phyloP scores from a whole-genome alignment of 2,113 vertebrate genomes.

The Engystomops pustulosus region DNA sequence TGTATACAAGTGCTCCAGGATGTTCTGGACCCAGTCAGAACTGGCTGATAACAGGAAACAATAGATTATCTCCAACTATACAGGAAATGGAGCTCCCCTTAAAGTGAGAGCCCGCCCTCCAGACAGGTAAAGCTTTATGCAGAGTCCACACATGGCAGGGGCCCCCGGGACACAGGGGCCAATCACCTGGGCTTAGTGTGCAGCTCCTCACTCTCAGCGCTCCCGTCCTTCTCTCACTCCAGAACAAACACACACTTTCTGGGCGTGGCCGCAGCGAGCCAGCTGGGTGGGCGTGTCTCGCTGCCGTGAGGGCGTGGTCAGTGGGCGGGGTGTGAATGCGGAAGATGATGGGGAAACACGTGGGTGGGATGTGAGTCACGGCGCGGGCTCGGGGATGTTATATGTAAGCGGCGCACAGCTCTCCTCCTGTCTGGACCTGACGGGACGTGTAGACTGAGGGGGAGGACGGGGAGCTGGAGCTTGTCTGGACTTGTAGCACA shows the following conservation, averaged over 20 bases:
- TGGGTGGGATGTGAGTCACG: conserved; percentile 33
- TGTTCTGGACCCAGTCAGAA: too few species aligned
- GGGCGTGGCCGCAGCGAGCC: conserved; percentile 14
- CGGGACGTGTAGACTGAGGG: neutral
- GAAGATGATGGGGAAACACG: conserved; percentile 25
- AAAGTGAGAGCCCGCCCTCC: neutral
- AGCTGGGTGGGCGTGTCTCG: conserved; percentile 40
- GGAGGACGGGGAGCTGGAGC: neutral
- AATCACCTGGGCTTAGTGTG: conserved; percentile 29
- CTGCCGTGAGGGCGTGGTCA: neutral
- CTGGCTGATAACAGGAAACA: neutral
- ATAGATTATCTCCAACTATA: neutral
- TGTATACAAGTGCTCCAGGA: too few species aligned
- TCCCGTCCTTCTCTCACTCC: conserved; percentile 12
- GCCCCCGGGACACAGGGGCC: neutral
- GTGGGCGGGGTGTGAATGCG: neutral
- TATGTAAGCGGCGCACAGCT: neutral
- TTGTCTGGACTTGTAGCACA: neutral
- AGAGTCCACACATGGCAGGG: neutral
- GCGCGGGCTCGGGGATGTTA: neutral
- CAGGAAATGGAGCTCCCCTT: neutral
- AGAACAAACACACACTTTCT: conserved; percentile 46
- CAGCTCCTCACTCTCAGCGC: neutral
- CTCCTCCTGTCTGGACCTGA: neutral
- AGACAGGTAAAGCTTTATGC: neutral